Evolutionary conservation across 2,113 vertebrate genomes (phyloP).

Genomic region (Sapajus apella): DNA sequence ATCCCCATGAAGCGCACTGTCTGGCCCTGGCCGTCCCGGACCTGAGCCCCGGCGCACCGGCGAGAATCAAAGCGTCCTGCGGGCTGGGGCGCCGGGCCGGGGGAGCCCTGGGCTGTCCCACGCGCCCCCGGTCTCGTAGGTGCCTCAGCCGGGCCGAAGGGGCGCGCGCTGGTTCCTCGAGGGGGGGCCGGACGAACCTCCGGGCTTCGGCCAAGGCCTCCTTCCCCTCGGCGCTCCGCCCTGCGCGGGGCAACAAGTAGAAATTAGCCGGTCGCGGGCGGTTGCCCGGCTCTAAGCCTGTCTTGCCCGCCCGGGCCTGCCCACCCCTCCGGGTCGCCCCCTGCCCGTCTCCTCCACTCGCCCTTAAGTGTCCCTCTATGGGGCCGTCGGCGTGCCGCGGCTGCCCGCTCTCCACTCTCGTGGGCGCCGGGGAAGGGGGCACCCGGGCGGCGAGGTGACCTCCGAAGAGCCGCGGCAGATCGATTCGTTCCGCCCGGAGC

Average conservation of each 20-base stretch:
- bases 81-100: neutral
- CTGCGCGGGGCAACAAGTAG: neutral
- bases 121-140: neutral
- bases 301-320: constrained; percentile 85
- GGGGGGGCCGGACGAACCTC: constrained; percentile 65
- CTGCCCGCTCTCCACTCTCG: constrained; percentile 83
- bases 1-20: rapidly evolving
- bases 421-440: constrained; percentile 85
- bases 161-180: constrained; percentile 59
- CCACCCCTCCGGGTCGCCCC: constrained; percentile 61
- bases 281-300: constrained; percentile 88
- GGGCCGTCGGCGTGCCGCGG: constrained; percentile 71
- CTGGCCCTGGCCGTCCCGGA: neutral
- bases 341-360: constrained; percentile 64
- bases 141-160: neutral
- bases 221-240: constrained; percentile 56
- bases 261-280: constrained; percentile 80
- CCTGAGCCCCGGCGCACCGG: neutral
- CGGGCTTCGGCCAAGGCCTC: constrained; percentile 75
- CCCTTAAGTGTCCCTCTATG: constrained; percentile 82
- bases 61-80: neutral
- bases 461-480: constrained; percentile 95
- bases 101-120: constrained; percentile 63
- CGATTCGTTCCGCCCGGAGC: constrained; percentile 96
- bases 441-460: constrained; percentile 93